phyloP scores from a whole-genome alignment of 2,797 vertebrate species.

The Pseudochirops corinnae region DNA sequence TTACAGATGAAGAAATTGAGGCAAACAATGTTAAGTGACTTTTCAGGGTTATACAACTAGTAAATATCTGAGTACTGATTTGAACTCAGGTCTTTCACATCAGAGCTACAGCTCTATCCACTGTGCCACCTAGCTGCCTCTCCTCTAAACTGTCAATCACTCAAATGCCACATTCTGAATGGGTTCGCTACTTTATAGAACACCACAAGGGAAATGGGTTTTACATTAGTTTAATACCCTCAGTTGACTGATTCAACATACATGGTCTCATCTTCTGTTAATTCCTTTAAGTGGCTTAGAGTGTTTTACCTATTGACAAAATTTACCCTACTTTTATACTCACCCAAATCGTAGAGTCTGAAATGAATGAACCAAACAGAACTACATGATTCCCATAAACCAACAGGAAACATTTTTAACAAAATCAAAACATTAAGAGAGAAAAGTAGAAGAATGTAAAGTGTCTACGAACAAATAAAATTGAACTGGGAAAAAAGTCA shows the following conservation, averaged over 20 bases:
- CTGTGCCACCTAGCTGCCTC: neutral
- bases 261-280: neutral
- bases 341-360: neutral
- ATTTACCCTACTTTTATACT: neutral
- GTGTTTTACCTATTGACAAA: neutral
- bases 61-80: neutral
- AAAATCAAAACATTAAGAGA: neutral
- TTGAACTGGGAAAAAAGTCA: neutral
- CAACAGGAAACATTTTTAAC: neutral
- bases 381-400: neutral
- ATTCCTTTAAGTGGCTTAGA: neutral
- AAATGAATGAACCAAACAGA: neutral
- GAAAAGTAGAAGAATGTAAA: neutral
- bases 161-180: neutral
- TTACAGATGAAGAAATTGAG: neutral
- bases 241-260: neutral
- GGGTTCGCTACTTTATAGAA: neutral
- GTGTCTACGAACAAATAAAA: neutral
- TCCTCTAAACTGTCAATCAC: neutral
- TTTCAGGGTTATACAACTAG: neutral
- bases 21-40: neutral
- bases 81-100: neutral
- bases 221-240: neutral
- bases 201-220: neutral
- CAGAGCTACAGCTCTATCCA: neutral